A percentile compares a stretch with the other conserved stretches of the same genome.
Conservation (phyloP, 2,888 invertebrate species). For the Zonitis immaculata region DNA sequence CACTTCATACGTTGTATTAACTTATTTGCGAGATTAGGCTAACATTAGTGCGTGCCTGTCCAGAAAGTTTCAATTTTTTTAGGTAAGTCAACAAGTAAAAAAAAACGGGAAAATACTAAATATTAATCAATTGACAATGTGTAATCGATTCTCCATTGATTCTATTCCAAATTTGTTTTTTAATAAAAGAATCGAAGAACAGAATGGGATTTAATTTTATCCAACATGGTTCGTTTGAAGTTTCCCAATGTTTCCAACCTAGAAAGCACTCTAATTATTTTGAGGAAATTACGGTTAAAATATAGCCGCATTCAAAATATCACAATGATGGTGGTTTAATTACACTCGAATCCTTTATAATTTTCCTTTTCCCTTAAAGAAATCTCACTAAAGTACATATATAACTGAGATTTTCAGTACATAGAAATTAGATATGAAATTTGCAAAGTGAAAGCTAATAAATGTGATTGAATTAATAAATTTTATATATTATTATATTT, state of each 20-base stretch:
- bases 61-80: neutral
- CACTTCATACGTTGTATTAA: conserved; percentile 15
- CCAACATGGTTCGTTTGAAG: conserved; percentile 2
- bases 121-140: conserved; percentile 13
- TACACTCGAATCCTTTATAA: neutral
- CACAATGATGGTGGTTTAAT: conserved; percentile 4
- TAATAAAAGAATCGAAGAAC: conserved; percentile 3
- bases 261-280: conserved; percentile 2
- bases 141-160: neutral
- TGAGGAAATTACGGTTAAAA: neutral
- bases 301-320: neutral
- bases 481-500: too few species aligned
- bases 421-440: conserved; percentile 25
- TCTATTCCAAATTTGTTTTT: too few species aligned
- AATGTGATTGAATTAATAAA: conserved; percentile 17
- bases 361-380: neutral
- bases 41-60: conserved; percentile 13
- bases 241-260: neutral
- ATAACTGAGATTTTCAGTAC: neutral
- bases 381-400: neutral
- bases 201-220: conserved; percentile 7
- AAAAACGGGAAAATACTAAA: too few species aligned
- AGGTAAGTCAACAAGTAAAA: too few species aligned
- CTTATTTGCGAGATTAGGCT: conserved; percentile 2
- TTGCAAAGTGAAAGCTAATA: conserved; percentile 23